Conservation (phyloP, 2,888 invertebrate species). For the Melieria omissa region DNA sequence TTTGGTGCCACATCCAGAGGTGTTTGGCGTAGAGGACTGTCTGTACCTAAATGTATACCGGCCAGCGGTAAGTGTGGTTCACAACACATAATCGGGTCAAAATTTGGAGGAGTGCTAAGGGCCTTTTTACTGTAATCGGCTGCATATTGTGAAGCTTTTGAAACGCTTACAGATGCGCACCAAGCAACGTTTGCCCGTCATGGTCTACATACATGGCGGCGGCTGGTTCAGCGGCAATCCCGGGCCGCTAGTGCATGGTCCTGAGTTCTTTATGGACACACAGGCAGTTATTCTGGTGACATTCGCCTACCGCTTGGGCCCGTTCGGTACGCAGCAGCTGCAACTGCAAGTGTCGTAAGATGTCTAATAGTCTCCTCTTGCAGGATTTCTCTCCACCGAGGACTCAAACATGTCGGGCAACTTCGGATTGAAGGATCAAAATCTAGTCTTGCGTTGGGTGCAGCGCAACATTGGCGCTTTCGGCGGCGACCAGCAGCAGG, state of each 20-base stretch:
- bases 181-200: slow-evolving; percentile 62
- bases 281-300: slow-evolving; percentile 68
- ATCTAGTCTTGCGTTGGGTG: slow-evolving; percentile 67
- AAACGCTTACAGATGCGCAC: not conserved
- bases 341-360: not conserved
- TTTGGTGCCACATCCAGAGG: slow-evolving; percentile 56
- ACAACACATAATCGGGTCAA: too few relatives aligned
- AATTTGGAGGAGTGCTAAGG: too few relatives aligned
- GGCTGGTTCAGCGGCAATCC: slow-evolving; percentile 69
- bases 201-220: slow-evolving; percentile 70
- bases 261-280: slow-evolving; percentile 69
- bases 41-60: slow-evolving; percentile 69
- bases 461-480: slow-evolving; percentile 66
- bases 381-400: slow-evolving; percentile 68
- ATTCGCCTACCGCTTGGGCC: slow-evolving; percentile 67
- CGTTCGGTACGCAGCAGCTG: slow-evolving; percentile 53
- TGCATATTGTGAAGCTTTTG: too few relatives aligned
- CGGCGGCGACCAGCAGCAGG: slow-evolving; percentile 65
- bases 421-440: slow-evolving; percentile 69
- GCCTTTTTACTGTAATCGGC: too few relatives aligned
- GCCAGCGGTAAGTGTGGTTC: slow-evolving; percentile 52
- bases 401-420: slow-evolving; percentile 68
- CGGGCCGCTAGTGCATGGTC: slow-evolving; percentile 65
- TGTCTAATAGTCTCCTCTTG: not conserved
- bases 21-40: slow-evolving; percentile 69